Conservation (phyloP, 2,888 invertebrate species). For the Carabus problematicus region DNA sequence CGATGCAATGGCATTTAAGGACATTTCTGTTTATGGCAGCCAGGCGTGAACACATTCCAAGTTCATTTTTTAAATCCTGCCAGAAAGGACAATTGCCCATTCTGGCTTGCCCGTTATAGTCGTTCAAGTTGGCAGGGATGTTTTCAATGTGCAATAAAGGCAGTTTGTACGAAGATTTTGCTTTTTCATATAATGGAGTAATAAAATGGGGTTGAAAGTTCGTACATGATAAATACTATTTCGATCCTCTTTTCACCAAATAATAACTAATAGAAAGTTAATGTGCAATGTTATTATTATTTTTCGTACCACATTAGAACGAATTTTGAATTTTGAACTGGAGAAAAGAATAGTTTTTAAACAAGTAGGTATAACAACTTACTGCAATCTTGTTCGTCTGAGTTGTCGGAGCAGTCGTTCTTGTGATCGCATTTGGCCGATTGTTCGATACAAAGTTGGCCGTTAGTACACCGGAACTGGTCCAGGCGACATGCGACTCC, state of each 20-base stretch:
- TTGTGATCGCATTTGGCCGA: conserved; percentile 84
- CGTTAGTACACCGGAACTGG: conserved; percentile 85
- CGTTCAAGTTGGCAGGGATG: conserved; percentile 1
- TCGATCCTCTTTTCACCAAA: too few species aligned
- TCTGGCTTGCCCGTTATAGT: conserved; percentile 2
- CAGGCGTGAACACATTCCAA: neutral
- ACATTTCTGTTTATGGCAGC: conserved; percentile 3
- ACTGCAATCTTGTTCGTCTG: conserved; percentile 91
- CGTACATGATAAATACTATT: too few species aligned
- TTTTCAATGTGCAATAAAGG: conserved; percentile 17
- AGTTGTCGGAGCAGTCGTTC: conserved; percentile 90
- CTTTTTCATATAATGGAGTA: too few species aligned
- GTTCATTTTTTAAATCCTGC: conserved; percentile 13
- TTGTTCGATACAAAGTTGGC: conserved; percentile 81
- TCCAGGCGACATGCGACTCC: conserved; percentile 75
- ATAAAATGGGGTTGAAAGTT: too few species aligned
- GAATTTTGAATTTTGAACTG: too few species aligned
- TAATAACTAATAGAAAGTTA: too few species aligned
- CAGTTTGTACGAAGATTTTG: neutral
- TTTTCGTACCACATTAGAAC: too few species aligned
- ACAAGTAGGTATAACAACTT: conserved; percentile 61
- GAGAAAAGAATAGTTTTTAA: too few species aligned
- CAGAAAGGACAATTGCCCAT: conserved; percentile 14
- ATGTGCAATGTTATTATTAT: too few species aligned
- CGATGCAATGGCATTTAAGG: neutral